Conservation (phyloP, 2,888 invertebrate species). For the Drosophila hawaiiensis region DNA sequence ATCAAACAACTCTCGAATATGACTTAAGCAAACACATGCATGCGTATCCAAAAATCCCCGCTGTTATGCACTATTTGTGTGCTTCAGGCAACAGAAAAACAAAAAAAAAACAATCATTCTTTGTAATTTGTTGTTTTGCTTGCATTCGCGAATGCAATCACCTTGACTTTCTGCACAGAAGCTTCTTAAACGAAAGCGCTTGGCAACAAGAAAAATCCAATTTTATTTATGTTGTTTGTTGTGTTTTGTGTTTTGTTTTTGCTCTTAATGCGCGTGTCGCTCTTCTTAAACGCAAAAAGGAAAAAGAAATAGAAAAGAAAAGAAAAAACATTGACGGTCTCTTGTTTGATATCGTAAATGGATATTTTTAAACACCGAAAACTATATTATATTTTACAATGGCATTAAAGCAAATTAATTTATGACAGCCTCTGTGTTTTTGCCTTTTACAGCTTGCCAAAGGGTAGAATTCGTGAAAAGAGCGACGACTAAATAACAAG, state of each 20-base stretch:
- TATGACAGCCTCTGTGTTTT: slow-evolving; percentile 39
- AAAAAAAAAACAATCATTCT: not conserved
- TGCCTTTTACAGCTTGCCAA: slow-evolving; percentile 65
- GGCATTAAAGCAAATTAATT: slow-evolving; percentile 40
- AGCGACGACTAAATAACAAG: slow-evolving; percentile 16
- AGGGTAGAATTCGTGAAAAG: slow-evolving; percentile 40
- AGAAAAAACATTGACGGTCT: not conserved
- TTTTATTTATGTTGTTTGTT: slow-evolving; percentile 13
- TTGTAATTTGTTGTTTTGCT: slow-evolving; percentile 16
- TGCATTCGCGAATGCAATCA: slow-evolving; percentile 40
- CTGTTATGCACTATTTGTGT: not conserved
- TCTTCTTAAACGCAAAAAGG: slow-evolving; percentile 36
- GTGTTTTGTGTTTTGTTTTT: slow-evolving; percentile 4
- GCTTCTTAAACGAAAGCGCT: slow-evolving; percentile 24
- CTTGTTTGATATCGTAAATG: slow-evolving; percentile 6
- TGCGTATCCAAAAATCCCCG: not conserved
- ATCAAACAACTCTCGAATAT: not conserved
- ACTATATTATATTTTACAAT: slow-evolving; percentile 24
- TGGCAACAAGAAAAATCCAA: slow-evolving; percentile 36
- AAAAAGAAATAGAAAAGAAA: not conserved
- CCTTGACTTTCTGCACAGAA: slow-evolving; percentile 50
- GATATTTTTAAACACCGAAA: slow-evolving; percentile 30
- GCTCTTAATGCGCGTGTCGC: slow-evolving; percentile 30
- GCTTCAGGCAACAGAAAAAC: slow-evolving; percentile 3
- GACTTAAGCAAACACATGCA: not conserved